A percentile compares a stretch with the other conserved stretches of the same genome.
Conservation (phyloP, 2,113 vertebrate genomes). For the Hippocampus zosterae region DNA sequence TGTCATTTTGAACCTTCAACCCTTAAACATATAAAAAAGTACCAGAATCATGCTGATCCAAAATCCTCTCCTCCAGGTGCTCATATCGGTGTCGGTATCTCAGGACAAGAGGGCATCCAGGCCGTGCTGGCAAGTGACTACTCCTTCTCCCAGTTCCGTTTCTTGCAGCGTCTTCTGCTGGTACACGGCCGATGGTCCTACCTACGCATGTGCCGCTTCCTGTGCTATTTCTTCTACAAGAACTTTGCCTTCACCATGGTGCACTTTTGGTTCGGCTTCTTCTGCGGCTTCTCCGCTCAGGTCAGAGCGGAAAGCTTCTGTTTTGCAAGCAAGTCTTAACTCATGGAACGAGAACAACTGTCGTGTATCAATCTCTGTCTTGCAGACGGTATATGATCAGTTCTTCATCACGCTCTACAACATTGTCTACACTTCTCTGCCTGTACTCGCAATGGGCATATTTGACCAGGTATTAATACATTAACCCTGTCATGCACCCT, state of each 20-base stretch:
- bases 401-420: conserved; percentile 97
- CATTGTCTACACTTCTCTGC: conserved; percentile 93
- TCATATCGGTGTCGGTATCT: conserved; percentile 93
- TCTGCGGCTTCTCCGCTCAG: conserved; percentile 95
- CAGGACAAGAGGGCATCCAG: conserved; percentile 94
- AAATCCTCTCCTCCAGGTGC: conserved; percentile 69
- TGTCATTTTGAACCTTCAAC: no score
- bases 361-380: conserved; percentile 10
- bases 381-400: conserved; percentile 91
- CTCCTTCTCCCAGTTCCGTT: conserved; percentile 94
- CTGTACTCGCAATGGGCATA: conserved; percentile 94
- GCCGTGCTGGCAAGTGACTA: conserved; percentile 90
- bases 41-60: background rate
- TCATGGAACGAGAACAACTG: background rate
- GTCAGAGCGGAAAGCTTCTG: conserved; percentile 53
- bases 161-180: conserved; percentile 89
- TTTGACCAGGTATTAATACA: conserved; percentile 84
- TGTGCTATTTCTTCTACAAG: conserved; percentile 98
- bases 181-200: conserved; percentile 97
- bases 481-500: background rate
- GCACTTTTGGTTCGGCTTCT: conserved; percentile 98
- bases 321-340: background rate
- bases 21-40: no score
- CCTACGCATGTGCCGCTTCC: conserved; percentile 95
- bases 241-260: conserved; percentile 99